Evolutionary conservation across 2,113 vertebrate species (phyloP), one percentile per base, ranked within the genome.

Genomic region (Catharus bicknelli): DNA sequence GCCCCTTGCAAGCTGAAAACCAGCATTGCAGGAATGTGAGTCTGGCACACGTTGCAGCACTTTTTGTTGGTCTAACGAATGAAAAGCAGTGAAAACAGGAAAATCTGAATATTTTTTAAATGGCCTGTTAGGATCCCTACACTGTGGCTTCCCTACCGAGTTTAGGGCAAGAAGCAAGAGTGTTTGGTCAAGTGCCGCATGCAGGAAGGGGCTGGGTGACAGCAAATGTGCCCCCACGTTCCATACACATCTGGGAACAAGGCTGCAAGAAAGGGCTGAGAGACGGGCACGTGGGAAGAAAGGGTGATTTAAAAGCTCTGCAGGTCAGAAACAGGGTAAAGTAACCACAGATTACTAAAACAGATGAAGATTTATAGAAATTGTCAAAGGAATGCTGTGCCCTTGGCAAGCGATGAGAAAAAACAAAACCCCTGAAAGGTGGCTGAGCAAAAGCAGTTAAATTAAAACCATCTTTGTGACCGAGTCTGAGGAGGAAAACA

Each of bases 291-390:
- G 8, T 0, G 0, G 34, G 70, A 90, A 85, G 45, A 80, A 93
- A 64, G 0, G 0, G 26, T 62, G 70, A 88, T 90, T 68, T 94
- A 86, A 78, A 92, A 93, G 51, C 47, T 62, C 75, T 69, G 20
- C 26, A n/a, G 90, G 86, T 94, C 90, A 96, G 55, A 74, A 91
- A 50, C 27, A 21, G 88, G 50, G n/a, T 80, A 73, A 90, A 86
- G 48, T 70, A 87, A 68, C 78, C 40, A 42, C 2, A 22, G 78
- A 89, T 80, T 77, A 83, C 84, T 34, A 90, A 95, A 91, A 54
- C 83, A 94, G 90, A 82, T 42, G 73, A 94, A 95, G 93, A 90
- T 81, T 95, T 94, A 88, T 73, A 90, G 83, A 95, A 86, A 80
- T 88, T 48, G 48, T 68, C 88, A 76, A 62, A 95, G 51, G 91